Base-by-base conservation (phyloP, 2,888 invertebrate species). In the Oligia fasciuncula region DNA sequence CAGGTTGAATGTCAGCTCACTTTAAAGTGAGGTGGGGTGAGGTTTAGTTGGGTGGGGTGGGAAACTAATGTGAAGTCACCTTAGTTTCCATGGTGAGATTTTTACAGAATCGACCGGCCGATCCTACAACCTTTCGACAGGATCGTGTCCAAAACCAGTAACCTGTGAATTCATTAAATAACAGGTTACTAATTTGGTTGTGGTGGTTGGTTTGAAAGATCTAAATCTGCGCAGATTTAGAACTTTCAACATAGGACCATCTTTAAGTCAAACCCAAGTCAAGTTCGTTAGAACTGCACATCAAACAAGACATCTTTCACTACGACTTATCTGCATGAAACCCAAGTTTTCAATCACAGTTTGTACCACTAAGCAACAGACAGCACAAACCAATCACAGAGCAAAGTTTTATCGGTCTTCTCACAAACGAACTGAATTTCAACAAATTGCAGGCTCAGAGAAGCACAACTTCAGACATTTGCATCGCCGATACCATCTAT, bases 401-500 rank as follows among this genome's bases (percentile, higher is more conserved):
- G 70, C 6, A 76, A 78, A 89, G 88, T 86, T 88, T 88, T 85
- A 87, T 86, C 77, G 71, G 29, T 78, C 79, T 86, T 81, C 70
- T 73, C 77, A 71, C 76, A 78, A 82, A 83, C 63, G 79, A 79
- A 85, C 84, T 83, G 84, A 87, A 86, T 67, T 76, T 74, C 70
- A 76, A 80, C 84, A 86, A 88, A 83, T 88, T 86, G 85, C 88
- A 86, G 88, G 79, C 83, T 84, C 69, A 60, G 65, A 63, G 66
- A 14, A 54, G 85, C 85, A 79, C 78, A 88, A 88, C 77, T 91
- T 88, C 46, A 84, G 75, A 81, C 85, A 88, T 90, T 88, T 90
- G 90, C 91, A 90, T 92, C 81, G 66, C 46, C 76, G 82, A 87
- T 89, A 82, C 72, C 35, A 85, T 85, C 88, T 87, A 80, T 82